Evolutionary conservation across 2,888 invertebrate species (phyloP), one percentile per base, ranked within the genome.

Genomic region (Erebia ligea): DNA sequence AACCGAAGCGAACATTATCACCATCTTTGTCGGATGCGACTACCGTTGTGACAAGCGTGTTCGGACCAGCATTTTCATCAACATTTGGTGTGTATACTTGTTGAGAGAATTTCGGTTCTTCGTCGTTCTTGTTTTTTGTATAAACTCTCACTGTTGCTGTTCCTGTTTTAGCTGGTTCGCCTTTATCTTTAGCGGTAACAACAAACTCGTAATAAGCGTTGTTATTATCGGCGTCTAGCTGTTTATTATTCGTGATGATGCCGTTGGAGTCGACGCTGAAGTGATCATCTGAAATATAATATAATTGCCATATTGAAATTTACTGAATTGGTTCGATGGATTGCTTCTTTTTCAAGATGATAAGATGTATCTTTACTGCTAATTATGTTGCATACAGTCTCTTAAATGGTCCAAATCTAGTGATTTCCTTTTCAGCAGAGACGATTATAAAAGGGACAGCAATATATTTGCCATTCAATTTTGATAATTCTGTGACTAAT

Each of bases 51-150:
- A 99, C 98, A 61, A 99, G 93, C 6, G 99, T 98, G 82, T 98
- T 98, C 0, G 98, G 98, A 0, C 98, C 98, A 11, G 98, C 98
- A 86, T 98, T 98, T 88, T 98, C 98, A 84, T 98, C 98, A 0
- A 98, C 98, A 88, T 98, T 98, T 0, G 98, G 98, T 1, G 98
- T 98, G 88, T 98, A 98, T 3, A 98, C 98, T 93, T 98, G 98
- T 82, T 98, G 98, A 0, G 98, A 98, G 86, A 98, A 98, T 87
- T 98, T 98, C 0, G 99, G 99, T 83, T 98, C 98, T 89, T 99
- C 99, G 84, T 99, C 99, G 89, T 99, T 99, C 89, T 98, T 98
- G 84, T 99, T 99, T 83, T 98, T 98, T n/a, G 99, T 99, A 84
- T 98, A 98, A 70, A 99, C 96, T 71, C 98, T 95, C 17, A 99